phyloP scores from a whole-genome alignment of 2,888 invertebrate genomes.

The Lobophora halterata region DNA sequence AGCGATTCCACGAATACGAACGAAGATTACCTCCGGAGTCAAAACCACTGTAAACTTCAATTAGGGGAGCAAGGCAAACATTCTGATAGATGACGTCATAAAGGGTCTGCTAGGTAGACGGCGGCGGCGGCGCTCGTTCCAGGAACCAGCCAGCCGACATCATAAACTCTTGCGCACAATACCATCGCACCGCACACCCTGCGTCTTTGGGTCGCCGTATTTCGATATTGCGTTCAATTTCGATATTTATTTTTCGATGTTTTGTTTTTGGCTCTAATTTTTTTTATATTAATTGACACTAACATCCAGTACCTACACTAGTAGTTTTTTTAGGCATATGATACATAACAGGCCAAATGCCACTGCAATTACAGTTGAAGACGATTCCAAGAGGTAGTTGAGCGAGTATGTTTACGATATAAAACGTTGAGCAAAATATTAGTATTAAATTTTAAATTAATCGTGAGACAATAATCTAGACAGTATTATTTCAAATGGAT shows the following conservation, averaged over 20 bases:
- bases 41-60: constrained; percentile 52
- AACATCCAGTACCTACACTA: no score
- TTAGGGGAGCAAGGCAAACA: constrained; percentile 49
- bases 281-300: no score
- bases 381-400: no score
- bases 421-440: no score
- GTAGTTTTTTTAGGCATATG: no score
- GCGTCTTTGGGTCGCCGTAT: constrained; percentile 12
- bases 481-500: no score
- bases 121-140: constrained; percentile 46
- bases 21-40: constrained; percentile 42
- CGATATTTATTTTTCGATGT: constrained; percentile 43
- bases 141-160: constrained; percentile 48
- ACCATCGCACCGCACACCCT: constrained; percentile 42
- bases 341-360: no score
- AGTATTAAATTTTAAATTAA: no score
- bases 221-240: constrained; percentile 43
- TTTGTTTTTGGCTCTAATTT: no score
- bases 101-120: constrained; percentile 58
- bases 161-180: constrained; percentile 65
- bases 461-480: no score
- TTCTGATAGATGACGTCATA: constrained; percentile 57
- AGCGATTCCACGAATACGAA: constrained; percentile 31
- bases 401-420: no score
- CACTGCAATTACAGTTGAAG: no score